phyloP scores from a whole-genome alignment of 2,113 vertebrate species.

The Tupaia chinensis region DNA sequence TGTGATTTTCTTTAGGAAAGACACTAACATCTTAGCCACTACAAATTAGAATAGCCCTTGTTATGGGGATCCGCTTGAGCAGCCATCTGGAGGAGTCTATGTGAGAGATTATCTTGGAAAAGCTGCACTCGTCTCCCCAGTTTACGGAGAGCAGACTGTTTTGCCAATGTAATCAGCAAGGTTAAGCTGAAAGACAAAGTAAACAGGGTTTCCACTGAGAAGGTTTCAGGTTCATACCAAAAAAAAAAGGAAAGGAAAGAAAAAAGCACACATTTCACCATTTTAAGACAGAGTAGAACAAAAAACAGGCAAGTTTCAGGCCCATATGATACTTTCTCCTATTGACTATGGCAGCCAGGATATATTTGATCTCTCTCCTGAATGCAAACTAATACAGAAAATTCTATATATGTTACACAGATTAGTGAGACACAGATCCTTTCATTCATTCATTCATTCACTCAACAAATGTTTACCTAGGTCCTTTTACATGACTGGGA shows the following conservation, averaged over 20 bases:
- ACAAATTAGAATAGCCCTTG: neutral
- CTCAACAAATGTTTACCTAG: neutral
- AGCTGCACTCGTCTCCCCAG: neutral
- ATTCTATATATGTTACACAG: neutral
- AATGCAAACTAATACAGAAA: neutral
- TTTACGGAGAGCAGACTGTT: neutral
- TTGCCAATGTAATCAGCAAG: constrained; percentile 63
- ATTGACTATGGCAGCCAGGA: neutral
- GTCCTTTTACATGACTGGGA: neutral
- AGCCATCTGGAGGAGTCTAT: neutral
- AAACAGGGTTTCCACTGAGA: constrained; percentile 12
- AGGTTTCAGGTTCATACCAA: constrained; percentile 9
- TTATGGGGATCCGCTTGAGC: neutral
- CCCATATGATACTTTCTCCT: neutral
- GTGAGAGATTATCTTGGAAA: constrained; percentile 23
- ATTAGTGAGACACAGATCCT: neutral
- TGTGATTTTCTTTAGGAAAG: constrained; percentile 40
- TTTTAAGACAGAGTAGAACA: constrained; percentile 20
- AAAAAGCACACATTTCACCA: neutral
- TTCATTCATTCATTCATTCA: neutral
- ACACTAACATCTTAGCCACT: neutral
- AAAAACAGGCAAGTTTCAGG: neutral
- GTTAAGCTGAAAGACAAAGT: constrained; percentile 27
- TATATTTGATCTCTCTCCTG: neutral
- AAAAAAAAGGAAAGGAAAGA: neutral